These are phyloP conservation scores for Bombus haemorrhoidalis DNA, from an alignment of 1,140 invertebrate genomes.

Conservation along the genomic window DNA sequence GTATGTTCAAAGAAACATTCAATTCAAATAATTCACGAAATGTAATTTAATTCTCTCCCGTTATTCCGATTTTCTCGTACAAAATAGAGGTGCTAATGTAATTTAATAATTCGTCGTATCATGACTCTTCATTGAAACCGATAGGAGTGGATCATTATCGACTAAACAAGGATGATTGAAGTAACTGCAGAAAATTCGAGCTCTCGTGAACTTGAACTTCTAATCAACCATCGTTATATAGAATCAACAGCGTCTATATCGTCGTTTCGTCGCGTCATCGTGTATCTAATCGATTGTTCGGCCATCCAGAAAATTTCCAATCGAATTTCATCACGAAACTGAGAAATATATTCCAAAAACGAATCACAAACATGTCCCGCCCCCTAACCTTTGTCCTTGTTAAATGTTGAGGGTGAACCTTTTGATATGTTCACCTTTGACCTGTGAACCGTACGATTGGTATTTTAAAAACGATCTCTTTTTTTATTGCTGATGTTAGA, in stretches of 20 bases:
- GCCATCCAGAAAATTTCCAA: constrained; percentile 20
- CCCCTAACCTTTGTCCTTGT: too few relatives aligned
- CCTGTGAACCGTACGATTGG: neutral
- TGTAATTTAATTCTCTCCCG: neutral
- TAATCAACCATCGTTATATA: neutral
- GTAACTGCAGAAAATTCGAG: neutral
- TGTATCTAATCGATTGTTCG: neutral
- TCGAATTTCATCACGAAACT: neutral
- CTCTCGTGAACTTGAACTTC: constrained; percentile 21
- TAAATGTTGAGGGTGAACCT: neutral
- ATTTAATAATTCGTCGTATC: too few relatives aligned
- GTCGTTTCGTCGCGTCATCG: neutral
- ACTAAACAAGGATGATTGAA: constrained; percentile 8
- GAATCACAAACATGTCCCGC: neutral
- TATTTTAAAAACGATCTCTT: neutral
- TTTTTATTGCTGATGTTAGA: neutral
- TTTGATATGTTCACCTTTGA: constrained; percentile 17
- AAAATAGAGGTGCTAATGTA: too few relatives aligned
- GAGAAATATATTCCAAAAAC: neutral
- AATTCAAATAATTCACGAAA: neutral
- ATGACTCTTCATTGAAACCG: neutral
- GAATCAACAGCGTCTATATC: constrained; percentile 31
- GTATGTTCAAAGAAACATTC: neutral
- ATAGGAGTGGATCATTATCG: neutral
- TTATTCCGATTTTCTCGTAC: too few relatives aligned